Evolutionary conservation across 2,113 vertebrate genomes (phyloP).

Genomic region (Amblyornis subalaris): DNA sequence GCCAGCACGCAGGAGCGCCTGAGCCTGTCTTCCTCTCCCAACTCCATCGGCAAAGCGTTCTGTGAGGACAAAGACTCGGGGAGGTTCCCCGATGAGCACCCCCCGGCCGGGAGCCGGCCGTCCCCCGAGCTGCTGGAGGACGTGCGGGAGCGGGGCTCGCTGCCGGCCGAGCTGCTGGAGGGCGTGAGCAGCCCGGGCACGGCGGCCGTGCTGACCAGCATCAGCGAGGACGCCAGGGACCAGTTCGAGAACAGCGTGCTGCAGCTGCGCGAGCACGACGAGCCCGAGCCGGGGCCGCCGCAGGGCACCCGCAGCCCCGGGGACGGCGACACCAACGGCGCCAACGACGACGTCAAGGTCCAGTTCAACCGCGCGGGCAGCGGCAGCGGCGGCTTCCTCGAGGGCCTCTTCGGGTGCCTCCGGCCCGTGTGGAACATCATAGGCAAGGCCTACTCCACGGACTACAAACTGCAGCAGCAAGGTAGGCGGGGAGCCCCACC

Average conservation of each 20-base stretch:
- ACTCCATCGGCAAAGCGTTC: slow-evolving; percentile 78
- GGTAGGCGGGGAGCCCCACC: slow-evolving; percentile 65
- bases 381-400: slow-evolving; percentile 87
- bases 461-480: slow-evolving; percentile 98
- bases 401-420: slow-evolving; percentile 94
- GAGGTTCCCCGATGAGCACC: slow-evolving; percentile 72
- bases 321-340: slow-evolving; percentile 70
- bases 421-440: slow-evolving; percentile 98
- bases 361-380: slow-evolving; percentile 89
- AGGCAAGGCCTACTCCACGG: slow-evolving; percentile 95
- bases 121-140: slow-evolving; percentile 84
- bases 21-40: slow-evolving; percentile 86
- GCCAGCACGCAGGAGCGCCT: slow-evolving; percentile 91
- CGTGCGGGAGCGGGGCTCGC: slow-evolving; percentile 71
- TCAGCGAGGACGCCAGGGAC: slow-evolving; percentile 90
- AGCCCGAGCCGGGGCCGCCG: slow-evolving; percentile 71
- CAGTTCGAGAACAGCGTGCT: slow-evolving; percentile 96
- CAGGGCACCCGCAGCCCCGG: slow-evolving; percentile 59
- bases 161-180: slow-evolving; percentile 70
- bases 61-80: slow-evolving; percentile 79
- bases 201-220: slow-evolving; percentile 76
- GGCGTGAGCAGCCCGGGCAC: slow-evolving; percentile 74
- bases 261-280: slow-evolving; percentile 91
- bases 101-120: slow-evolving; percentile 54
- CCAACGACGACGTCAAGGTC: slow-evolving; percentile 86